Percentiles rank a stretch among this genome's conserved stretches.
phyloP scores from a whole-genome alignment of 2,797 vertebrate genomes.

The Bothrops alternatus region DNA sequence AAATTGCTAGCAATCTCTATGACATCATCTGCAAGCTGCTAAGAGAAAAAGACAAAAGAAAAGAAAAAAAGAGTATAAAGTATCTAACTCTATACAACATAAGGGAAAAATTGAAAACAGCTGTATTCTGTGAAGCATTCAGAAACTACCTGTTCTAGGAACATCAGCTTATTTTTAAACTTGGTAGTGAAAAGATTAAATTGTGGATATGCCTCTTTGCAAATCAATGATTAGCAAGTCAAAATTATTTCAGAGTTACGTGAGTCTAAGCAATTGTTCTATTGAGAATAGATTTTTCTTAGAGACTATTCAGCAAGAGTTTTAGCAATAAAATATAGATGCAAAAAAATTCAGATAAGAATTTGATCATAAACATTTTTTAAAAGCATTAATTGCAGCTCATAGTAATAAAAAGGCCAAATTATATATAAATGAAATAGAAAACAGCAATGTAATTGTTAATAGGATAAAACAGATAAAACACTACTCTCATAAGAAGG shows the following conservation, averaged over 20 bases:
- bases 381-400: neutral
- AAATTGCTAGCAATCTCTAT: conserved; percentile 87
- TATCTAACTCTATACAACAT: neutral
- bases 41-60: neutral
- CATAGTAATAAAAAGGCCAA: neutral
- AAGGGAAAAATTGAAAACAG: conserved; percentile 2
- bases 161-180: neutral
- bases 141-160: neutral
- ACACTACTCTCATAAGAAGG: neutral
- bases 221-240: neutral
- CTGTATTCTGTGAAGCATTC: neutral
- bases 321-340: neutral
- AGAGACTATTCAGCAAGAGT: neutral
- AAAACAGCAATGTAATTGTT: neutral
- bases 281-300: neutral
- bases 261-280: neutral
- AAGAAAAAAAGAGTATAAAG: neutral
- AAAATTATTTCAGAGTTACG: conserved; percentile 1
- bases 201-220: neutral
- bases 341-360: neutral
- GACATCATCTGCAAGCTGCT: conserved; percentile 80
- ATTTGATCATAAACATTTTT: neutral
- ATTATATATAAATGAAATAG: neutral
- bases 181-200: neutral
- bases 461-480: neutral